Evolutionary conservation across 1,140 invertebrate genomes (phyloP).

Genomic region (Scaptomyza montana): DNA sequence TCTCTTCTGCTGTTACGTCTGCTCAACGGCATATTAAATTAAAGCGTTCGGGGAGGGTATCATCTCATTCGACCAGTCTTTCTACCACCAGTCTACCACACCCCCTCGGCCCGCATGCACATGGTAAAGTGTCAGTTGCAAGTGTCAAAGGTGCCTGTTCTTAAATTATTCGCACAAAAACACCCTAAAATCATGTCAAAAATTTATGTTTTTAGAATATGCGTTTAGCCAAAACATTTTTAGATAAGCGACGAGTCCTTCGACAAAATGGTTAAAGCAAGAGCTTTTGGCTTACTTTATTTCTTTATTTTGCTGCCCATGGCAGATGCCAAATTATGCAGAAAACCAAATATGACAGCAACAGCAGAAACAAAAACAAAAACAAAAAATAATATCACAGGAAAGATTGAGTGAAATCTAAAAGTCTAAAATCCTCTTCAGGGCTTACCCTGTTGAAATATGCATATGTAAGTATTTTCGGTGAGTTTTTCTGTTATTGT

Average conservation of each 20-base stretch:
- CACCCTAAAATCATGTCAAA: slow-evolving; percentile 71
- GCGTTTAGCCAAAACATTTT: slow-evolving; percentile 71
- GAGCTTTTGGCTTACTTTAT: neutral
- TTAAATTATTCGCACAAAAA: slow-evolving; percentile 74
- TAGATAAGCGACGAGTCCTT: slow-evolving; percentile 57
- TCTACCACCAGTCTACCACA: no score
- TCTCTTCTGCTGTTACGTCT: slow-evolving; percentile 26
- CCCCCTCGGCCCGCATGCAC: slow-evolving; percentile 2
- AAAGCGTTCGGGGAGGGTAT: slow-evolving; percentile 64
- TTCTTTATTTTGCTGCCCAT: slow-evolving; percentile 23
- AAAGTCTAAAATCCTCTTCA: slow-evolving; percentile 54
- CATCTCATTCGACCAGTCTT: slow-evolving; percentile 21
- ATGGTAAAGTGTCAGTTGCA: slow-evolving; percentile 73
- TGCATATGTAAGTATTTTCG: slow-evolving; percentile 48
- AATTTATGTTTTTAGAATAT: slow-evolving; percentile 74
- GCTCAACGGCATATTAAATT: slow-evolving; percentile 81
- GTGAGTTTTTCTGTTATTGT: slow-evolving; percentile 1
- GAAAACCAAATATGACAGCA: slow-evolving; percentile 52
- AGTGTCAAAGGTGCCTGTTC: slow-evolving; percentile 81
- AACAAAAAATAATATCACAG: slow-evolving; percentile 20
- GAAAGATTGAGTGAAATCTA: slow-evolving; percentile 28
- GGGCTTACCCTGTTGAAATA: slow-evolving; percentile 58
- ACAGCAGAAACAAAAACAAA: slow-evolving; percentile 17
- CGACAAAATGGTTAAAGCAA: slow-evolving; percentile 2
- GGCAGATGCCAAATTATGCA: slow-evolving; percentile 71